Conservation (phyloP, 2,888 invertebrate species). For the Phaonia tiefii region DNA sequence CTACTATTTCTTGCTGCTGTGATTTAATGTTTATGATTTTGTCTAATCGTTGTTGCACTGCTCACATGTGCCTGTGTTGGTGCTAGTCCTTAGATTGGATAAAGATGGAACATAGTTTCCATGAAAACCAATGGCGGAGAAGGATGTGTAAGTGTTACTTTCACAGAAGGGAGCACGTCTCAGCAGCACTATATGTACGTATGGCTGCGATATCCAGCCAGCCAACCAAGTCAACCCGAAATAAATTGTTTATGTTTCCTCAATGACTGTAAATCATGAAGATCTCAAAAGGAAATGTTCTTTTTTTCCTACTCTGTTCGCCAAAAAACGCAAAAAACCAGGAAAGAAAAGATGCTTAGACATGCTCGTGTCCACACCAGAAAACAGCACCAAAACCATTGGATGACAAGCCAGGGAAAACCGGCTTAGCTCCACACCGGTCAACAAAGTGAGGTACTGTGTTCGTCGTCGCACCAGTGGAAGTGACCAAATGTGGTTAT, state of each 20-base stretch:
- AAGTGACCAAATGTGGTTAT: constrained; percentile 19
- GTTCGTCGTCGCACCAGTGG: neutral
- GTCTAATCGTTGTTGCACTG: constrained; percentile 62
- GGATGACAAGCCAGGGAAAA: constrained; percentile 46
- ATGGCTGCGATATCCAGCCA: neutral
- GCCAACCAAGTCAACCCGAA: constrained; percentile 3
- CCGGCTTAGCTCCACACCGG: constrained; percentile 55
- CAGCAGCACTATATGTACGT: constrained; percentile 14
- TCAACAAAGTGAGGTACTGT: constrained; percentile 15
- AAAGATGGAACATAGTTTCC: neutral
- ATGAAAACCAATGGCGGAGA: constrained; percentile 10
- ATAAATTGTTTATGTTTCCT: constrained; percentile 65
- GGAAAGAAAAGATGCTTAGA: constrained; percentile 30
- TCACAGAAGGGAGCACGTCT: constrained; percentile 68
- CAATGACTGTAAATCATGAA: constrained; percentile 64
- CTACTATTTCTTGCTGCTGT: constrained; percentile 63
- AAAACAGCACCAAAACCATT: neutral
- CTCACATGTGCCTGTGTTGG: constrained; percentile 36
- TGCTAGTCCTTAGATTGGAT: neutral
- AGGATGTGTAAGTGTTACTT: constrained; percentile 61
- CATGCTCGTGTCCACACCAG: constrained; percentile 9
- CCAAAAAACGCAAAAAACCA: constrained; percentile 33
- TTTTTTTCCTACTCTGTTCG: neutral
- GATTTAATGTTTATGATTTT: constrained; percentile 66
- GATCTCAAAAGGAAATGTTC: constrained; percentile 65